Percentiles rank a stretch among this genome's conserved stretches.
Conservation (phyloP, 1,140 invertebrate genomes). For the Apolygus lucorum region DNA sequence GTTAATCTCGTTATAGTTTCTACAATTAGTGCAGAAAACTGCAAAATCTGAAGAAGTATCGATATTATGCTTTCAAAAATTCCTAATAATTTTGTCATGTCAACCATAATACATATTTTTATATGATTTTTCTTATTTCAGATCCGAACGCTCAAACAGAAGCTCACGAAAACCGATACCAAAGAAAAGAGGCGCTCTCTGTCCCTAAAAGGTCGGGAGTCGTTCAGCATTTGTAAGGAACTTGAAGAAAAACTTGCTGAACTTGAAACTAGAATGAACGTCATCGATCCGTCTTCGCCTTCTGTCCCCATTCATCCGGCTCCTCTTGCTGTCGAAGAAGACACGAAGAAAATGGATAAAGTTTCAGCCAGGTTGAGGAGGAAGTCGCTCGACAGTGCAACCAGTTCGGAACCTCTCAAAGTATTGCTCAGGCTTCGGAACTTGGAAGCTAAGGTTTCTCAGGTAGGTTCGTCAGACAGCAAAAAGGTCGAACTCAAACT, state of each 20-base stretch:
- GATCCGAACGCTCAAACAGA: slow-evolving; percentile 65
- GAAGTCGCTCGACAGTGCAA: slow-evolving; percentile 66
- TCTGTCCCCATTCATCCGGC: slow-evolving; percentile 38
- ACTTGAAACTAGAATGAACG: slow-evolving; percentile 63
- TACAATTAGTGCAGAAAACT: too few relatives aligned
- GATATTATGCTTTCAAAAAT: too few relatives aligned
- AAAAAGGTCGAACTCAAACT: slow-evolving; percentile 30
- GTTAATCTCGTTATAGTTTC: too few relatives aligned
- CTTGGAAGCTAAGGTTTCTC: slow-evolving; percentile 61
- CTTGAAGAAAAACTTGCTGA: slow-evolving; percentile 72
- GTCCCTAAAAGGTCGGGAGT: slow-evolving; percentile 69
- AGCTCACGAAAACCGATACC: slow-evolving; percentile 64
- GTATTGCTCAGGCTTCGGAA: slow-evolving; percentile 61
- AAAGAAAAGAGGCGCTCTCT: slow-evolving; percentile 68
- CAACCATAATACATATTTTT: too few relatives aligned
- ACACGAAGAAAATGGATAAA: slow-evolving; percentile 42
- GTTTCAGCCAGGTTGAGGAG: slow-evolving; percentile 42
- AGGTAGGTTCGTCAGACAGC: slow-evolving; percentile 37
- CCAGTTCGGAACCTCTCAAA: slow-evolving; percentile 66
- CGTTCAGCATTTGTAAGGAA: slow-evolving; percentile 67
- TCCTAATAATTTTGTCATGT: too few relatives aligned
- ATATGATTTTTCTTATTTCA: slow-evolving; percentile 29
- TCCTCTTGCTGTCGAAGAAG: slow-evolving; percentile 38
- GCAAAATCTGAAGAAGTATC: too few relatives aligned
- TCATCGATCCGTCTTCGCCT: slow-evolving; percentile 41